phyloP scores from a whole-genome alignment of 2,888 invertebrate genomes.

The Keiferia lycopersicella region DNA sequence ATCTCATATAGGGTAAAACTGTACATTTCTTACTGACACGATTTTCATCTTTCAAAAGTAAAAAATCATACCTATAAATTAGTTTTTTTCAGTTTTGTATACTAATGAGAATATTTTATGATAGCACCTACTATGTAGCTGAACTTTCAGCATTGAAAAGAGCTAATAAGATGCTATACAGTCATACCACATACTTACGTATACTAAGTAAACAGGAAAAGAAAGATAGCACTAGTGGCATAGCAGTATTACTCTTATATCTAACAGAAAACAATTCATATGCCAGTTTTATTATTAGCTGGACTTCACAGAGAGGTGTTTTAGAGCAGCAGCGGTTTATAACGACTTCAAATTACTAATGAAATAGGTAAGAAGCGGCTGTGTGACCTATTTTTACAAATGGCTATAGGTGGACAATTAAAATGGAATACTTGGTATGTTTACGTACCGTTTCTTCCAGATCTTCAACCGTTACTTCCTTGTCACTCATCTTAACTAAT shows the following conservation, averaged over 20 bases:
- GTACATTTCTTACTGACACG: no score
- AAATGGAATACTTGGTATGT: no score
- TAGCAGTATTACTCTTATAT: not conserved
- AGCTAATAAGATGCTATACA: no score
- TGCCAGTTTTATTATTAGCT: not conserved
- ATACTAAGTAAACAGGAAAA: slow-evolving; percentile 2
- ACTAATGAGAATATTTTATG: no score
- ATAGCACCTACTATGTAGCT: not conserved
- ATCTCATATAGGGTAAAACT: no score
- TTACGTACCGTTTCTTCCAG: slow-evolving; percentile 70
- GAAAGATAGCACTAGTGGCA: not conserved
- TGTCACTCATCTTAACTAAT: slow-evolving; percentile 61
- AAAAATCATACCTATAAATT: no score
- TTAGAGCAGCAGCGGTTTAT: slow-evolving; percentile 21
- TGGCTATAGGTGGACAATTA: not conserved
- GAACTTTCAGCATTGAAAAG: no score
- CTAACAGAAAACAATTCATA: not conserved
- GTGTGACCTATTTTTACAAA: slow-evolving; percentile 54
- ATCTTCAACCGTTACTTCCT: slow-evolving; percentile 69
- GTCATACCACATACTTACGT: not conserved
- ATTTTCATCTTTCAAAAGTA: no score
- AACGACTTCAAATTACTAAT: slow-evolving; percentile 36
- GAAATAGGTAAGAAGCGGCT: slow-evolving; percentile 50
- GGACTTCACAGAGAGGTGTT: not conserved
- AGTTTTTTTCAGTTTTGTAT: no score